Evolutionary conservation across 2,113 vertebrate species (phyloP), one percentile per base, ranked within the genome.

Genomic region (Plectropomus leopardus): DNA sequence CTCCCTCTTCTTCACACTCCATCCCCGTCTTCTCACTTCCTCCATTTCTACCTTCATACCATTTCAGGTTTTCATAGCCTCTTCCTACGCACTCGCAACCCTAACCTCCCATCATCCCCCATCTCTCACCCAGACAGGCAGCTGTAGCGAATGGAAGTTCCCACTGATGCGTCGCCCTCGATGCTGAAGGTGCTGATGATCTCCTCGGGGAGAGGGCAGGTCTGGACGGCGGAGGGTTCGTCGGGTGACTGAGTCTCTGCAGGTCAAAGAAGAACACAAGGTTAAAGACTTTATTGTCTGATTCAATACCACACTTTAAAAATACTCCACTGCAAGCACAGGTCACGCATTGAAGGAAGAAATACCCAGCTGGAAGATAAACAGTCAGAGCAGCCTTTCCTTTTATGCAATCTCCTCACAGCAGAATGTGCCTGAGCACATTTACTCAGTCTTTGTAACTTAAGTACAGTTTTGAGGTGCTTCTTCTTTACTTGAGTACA

Each of bases 61-160:
- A 66, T 76, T 82, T 84, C 55, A 66, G 73, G 65, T 85, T 89
- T 69, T 87, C 80, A 74, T 53, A 81, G 55, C 59, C 32, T 30
- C 51, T 67, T 26, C 78, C 76, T 79, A 80, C 86, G 2, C 87
- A 55, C 30, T 72, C 47, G 24, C 75, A 80, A 44, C 60, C 8
- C 40, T 34, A 64, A 53, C 54, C 72, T 21, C 42, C 63, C 67
- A 21, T n/a, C 28, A 17, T 0, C 26, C 48, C n/a, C 30, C 60
- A 21, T 60, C 63, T 64, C 94, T 95, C 79, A 96, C 95, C 94
- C 94, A 78, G 89, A 90, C 80, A 87, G 79, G 89, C 95, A 95
- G 76, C 90, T 93, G 90, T 96, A 96, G 79, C 53, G 85, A 66
- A 96, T 88, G 59, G 85, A 86, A 1, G 92, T 87, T 75, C 94